phyloP scores from a whole-genome alignment of 2,113 vertebrate genomes.

The Rattus rattus region DNA sequence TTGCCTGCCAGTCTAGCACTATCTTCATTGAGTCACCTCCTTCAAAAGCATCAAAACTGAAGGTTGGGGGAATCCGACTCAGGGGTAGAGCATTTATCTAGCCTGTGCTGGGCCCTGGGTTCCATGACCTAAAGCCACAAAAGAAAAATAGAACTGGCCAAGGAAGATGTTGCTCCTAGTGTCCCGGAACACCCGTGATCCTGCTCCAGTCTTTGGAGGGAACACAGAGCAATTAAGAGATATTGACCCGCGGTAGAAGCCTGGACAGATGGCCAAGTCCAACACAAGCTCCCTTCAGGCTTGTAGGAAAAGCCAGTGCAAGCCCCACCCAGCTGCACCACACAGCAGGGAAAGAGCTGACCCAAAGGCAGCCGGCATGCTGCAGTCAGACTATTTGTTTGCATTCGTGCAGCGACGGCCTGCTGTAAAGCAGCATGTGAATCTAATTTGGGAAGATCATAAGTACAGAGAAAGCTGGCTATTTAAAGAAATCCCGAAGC shows the following conservation, averaged over 20 bases:
- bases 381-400: not conserved
- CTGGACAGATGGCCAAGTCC: not conserved
- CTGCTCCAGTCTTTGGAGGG: not conserved
- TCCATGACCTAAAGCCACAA: not conserved
- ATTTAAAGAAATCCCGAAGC: slow-evolving; percentile 24
- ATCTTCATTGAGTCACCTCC: not conserved
- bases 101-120: not conserved
- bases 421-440: not conserved
- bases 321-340: not conserved
- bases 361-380: not conserved
- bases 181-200: not conserved
- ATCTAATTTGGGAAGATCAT: not conserved
- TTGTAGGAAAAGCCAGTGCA: not conserved
- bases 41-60: not conserved
- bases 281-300: not conserved
- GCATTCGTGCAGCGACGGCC: not conserved
- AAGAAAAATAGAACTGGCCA: not conserved
- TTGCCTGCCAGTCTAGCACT: not conserved
- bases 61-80: not conserved
- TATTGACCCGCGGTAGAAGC: not conserved
- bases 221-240: not conserved
- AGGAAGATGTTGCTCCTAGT: not conserved
- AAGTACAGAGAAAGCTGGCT: slow-evolving; percentile 30
- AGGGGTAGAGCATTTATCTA: not conserved
- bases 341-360: not conserved